Percentiles rank a stretch among this genome's conserved stretches.
These are phyloP conservation scores for Pica pica DNA, from an alignment of 2,113 vertebrate species.

Conservation along the genomic window DNA sequence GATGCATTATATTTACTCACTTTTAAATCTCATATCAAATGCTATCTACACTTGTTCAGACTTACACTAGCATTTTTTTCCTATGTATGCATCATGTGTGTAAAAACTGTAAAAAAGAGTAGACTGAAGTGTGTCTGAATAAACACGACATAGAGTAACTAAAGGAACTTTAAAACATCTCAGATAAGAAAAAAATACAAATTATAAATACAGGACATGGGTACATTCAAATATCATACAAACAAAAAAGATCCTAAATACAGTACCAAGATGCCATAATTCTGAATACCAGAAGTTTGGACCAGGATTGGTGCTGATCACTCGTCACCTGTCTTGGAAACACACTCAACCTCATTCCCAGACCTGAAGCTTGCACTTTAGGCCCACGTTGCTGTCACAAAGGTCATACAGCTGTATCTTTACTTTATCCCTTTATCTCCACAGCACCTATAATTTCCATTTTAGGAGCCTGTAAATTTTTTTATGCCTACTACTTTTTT, in stretches of 20 bases:
- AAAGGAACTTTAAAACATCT: background rate
- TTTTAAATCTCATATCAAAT: slow-evolving; percentile 20
- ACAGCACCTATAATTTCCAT: background rate
- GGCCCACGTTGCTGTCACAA: accelerated
- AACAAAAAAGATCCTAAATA: background rate
- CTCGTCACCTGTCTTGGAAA: background rate
- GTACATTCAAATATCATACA: background rate
- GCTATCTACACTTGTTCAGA: slow-evolving; percentile 22
- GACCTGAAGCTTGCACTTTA: background rate
- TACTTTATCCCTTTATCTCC: background rate
- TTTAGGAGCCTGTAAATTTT: background rate
- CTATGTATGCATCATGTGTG: background rate
- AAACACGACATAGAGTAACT: background rate
- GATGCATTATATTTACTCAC: background rate
- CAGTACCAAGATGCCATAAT: background rate
- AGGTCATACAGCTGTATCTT: background rate
- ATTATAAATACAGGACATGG: background rate
- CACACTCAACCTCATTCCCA: background rate
- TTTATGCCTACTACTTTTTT: background rate
- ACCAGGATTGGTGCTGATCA: background rate
- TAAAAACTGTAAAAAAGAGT: background rate
- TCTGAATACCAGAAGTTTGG: background rate
- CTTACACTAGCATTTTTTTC: background rate
- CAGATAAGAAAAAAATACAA: background rate
- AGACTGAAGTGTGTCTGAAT: background rate